Conservation (phyloP, 2,888 invertebrate species). For the Drosophila mimetica region DNA sequence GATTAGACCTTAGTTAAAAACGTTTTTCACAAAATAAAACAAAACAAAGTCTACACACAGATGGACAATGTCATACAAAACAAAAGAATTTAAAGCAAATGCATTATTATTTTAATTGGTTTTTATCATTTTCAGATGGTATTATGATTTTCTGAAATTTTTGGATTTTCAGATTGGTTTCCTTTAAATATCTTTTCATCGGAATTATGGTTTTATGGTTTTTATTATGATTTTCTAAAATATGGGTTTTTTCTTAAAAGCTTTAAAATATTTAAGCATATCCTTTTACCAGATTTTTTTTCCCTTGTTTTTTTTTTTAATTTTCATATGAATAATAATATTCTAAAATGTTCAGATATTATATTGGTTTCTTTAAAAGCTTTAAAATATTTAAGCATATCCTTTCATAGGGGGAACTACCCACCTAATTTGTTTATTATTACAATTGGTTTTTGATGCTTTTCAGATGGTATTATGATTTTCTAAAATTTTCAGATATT, state of each 20-base stretch:
- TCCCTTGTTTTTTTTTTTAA: too few species aligned
- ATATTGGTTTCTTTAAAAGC: too few species aligned
- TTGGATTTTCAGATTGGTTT: slow-evolving; percentile 21
- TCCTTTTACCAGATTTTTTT: too few species aligned
- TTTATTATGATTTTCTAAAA: too few species aligned
- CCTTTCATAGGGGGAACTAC: too few species aligned
- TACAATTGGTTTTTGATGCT: background rate
- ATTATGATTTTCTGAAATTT: background rate
- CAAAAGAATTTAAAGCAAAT: slow-evolving; percentile 46
- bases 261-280: too few species aligned
- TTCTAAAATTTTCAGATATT: slow-evolving; percentile 20
- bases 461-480: slow-evolving; percentile 1
- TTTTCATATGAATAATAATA: slow-evolving; percentile 1
- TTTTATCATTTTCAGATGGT: slow-evolving; percentile 7
- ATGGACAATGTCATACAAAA: slow-evolving; percentile 66
- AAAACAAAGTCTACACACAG: slow-evolving; percentile 51
- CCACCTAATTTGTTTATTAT: too few species aligned
- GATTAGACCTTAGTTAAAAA: slow-evolving; percentile 79
- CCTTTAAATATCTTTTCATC: too few species aligned
- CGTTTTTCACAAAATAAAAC: slow-evolving; percentile 70
- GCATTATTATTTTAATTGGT: slow-evolving; percentile 49
- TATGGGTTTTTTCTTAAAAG: too few species aligned
- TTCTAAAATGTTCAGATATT: too few species aligned
- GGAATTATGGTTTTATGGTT: too few species aligned
- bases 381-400: too few species aligned